Evolutionary conservation across 2,888 invertebrate genomes (phyloP), one percentile per base, ranked within the genome.

Genomic region (Gymnosoma rotundatum): DNA sequence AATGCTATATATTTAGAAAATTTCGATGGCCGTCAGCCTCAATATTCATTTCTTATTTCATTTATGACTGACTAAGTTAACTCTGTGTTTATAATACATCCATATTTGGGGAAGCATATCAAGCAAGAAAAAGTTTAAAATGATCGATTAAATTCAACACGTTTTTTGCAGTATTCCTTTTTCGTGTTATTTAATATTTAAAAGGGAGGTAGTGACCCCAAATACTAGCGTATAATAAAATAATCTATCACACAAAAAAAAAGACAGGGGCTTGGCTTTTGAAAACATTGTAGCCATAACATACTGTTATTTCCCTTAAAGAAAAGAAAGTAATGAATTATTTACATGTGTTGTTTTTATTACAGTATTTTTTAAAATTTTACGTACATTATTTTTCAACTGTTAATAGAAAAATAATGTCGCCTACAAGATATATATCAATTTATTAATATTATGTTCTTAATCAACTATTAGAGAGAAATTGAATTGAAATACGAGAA

Each of bases 181-280:
- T 70, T 73, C 66, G 67, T 66, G 60, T 70, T 58, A 25, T 52
- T 20, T 20, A 61, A 10, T 76, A 75, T 61, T 67, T 48, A n/a
- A 72, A 58, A 9, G 42, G 50, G n/a, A 42, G 56, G 18, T 45
- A 82, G 63, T 83, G 79, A 79, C 74, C 70, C 64, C 72, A 76
- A 74, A 78, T 81, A 52, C 67, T 61, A 79, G 32, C 48, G 50
- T 73, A 74, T 67, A 54, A 84, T 69, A 85, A 25, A 87, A 86
- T 88, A 89, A 87, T 90, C 89, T 89, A 89, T 89, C 85, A 89
- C 83, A 73, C 50, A 48, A 18, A 54, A 58, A 72, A 64, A 60
- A 72, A 2, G 25, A 73, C 61, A 83, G 61, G 80, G 83, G 83
- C 73, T 83, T 83, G 83, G 80, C 10, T 36, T n/a, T 5, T 66